A percentile compares a stretch with the other conserved stretches of the same genome.
Conservation (phyloP, 2,797 vertebrate genomes). For the Phrynocephalus forsythii region DNA sequence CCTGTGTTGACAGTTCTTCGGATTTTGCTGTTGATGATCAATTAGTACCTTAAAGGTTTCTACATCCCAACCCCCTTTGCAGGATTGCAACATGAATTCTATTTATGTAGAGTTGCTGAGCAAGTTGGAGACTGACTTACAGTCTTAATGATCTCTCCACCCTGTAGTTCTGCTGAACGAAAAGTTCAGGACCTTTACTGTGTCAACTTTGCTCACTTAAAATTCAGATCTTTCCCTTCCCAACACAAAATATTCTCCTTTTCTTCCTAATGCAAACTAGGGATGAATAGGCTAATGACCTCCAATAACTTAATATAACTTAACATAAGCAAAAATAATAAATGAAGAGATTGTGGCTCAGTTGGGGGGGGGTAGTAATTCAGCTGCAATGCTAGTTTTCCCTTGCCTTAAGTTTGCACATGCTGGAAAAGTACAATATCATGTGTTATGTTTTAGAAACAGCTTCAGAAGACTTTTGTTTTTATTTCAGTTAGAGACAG, state of each 20-base stretch:
- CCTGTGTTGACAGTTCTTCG: conserved; percentile 43
- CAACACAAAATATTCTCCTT: conserved; percentile 5
- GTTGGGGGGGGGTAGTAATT: background rate
- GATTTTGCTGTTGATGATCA: conserved; percentile 54
- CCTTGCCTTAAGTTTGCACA: background rate
- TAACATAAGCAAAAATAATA: conserved; percentile 27
- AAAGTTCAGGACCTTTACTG: conserved; percentile 38
- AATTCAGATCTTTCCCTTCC: conserved; percentile 38
- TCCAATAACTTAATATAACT: conserved; percentile 39
- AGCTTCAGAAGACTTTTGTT: background rate
- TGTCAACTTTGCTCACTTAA: conserved; percentile 40
- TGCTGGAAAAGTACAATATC: background rate
- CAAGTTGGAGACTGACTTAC: conserved; percentile 41
- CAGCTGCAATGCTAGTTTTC: background rate
- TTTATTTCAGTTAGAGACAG: background rate
- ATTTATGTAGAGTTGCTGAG: conserved; percentile 59
- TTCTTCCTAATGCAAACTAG: background rate
- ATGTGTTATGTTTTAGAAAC: background rate
- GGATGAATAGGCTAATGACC: conserved; percentile 39
- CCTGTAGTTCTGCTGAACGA: background rate
- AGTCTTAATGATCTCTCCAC: conserved; percentile 41
- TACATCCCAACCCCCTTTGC: conserved; percentile 45
- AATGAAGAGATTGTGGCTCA: background rate
- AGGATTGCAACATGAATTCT: conserved; percentile 66
- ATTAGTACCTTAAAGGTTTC: conserved; percentile 40